A percentile compares a stretch with the other conserved stretches of the same genome.
These are phyloP conservation scores for Jordanella pulchra DNA, from an alignment of 2,797 vertebrate species.

Conservation along the genomic window DNA sequence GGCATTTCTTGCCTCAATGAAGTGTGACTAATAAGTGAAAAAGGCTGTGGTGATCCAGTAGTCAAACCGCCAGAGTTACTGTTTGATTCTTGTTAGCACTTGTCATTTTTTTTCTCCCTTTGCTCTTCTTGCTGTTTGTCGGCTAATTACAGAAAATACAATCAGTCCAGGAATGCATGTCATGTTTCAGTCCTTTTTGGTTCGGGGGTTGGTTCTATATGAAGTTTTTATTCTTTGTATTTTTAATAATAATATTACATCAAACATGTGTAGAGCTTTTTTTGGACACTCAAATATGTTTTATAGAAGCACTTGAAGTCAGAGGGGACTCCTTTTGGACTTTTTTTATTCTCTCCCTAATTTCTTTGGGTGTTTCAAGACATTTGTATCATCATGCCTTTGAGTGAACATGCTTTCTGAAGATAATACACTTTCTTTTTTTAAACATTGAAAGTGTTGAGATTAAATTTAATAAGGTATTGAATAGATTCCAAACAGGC, in stretches of 20 bases:
- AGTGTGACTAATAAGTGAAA: conserved; percentile 7
- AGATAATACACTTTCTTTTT: background rate
- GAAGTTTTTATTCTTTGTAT: background rate
- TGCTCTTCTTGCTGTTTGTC: conserved; percentile 21
- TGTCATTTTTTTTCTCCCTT: conserved; percentile 18
- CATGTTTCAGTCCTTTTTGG: background rate
- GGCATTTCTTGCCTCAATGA: background rate
- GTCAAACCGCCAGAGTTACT: conserved; percentile 33
- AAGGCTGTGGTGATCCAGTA: conserved; percentile 44
- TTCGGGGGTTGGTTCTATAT: background rate
- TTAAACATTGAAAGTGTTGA: background rate
- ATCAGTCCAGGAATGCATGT: background rate
- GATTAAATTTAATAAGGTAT: conserved; percentile 12
- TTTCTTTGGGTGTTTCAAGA: background rate
- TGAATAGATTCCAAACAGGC: conserved; percentile 19
- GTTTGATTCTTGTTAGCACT: conserved; percentile 40
- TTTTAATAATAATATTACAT: background rate
- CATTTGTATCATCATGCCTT: background rate
- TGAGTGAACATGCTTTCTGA: background rate
- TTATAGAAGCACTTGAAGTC: background rate
- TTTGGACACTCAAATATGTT: too few relatives aligned
- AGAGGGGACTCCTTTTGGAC: background rate
- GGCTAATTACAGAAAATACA: conserved; percentile 1
- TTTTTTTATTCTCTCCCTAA: background rate
- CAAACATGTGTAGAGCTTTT: too few relatives aligned